phyloP scores from a whole-genome alignment of 2,113 vertebrate genomes.

The Aplodontia rufa region DNA sequence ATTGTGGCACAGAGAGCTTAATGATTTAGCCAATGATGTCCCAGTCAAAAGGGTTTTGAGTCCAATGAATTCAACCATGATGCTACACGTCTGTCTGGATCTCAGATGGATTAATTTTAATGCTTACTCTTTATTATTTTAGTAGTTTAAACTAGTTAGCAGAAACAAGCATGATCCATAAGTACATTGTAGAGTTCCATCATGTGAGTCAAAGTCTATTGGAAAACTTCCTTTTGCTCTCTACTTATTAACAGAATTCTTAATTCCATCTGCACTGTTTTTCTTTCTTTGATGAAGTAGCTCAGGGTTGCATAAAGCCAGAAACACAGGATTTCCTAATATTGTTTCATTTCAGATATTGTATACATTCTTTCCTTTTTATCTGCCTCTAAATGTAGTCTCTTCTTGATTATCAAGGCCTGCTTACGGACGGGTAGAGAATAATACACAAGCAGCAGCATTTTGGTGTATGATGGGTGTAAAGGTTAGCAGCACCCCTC shows the following conservation, averaged over 20 bases:
- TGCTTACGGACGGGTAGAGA: not conserved
- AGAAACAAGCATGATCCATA: not conserved
- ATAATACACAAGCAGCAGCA: not conserved
- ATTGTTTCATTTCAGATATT: not conserved
- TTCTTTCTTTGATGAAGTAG: not conserved
- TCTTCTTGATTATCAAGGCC: not conserved
- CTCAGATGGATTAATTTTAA: not conserved
- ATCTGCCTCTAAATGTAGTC: not conserved
- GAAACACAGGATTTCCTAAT: not conserved
- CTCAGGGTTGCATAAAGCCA: not conserved
- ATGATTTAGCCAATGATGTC: not conserved
- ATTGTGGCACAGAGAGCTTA: not conserved
- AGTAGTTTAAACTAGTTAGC: not conserved
- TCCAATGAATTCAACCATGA: not conserved
- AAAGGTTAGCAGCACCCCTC: not conserved
- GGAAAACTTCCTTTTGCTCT: not conserved
- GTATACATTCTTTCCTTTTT: not conserved
- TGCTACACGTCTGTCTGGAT: not conserved
- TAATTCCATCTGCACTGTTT: not conserved
- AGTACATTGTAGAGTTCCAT: not conserved
- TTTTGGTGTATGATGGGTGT: not conserved
- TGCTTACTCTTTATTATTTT: not conserved
- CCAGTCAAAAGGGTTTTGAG: not conserved
- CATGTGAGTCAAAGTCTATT: not conserved
- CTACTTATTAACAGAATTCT: not conserved